A percentile compares a stretch with the other conserved stretches of the same genome.
Evolutionary conservation across 2,113 vertebrate species (phyloP).

Genomic region (Suricata suricatta): DNA sequence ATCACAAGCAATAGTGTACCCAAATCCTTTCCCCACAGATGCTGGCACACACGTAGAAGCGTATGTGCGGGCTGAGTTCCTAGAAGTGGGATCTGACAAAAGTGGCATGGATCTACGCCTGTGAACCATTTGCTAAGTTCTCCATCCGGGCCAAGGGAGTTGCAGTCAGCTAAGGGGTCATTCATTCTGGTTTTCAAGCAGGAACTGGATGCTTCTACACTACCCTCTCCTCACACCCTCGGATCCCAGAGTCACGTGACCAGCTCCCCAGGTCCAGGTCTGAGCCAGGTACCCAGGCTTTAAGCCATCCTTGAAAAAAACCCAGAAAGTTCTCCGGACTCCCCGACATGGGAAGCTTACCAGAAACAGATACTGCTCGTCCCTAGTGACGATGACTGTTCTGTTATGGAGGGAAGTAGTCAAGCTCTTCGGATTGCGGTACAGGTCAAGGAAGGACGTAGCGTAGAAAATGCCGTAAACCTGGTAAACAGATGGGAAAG

Average conservation of each 20-base stretch:
- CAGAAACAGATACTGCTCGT: slow-evolving; percentile 97
- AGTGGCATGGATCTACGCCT: no score
- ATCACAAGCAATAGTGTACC: background rate
- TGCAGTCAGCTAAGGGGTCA: no score
- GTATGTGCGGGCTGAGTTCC: background rate
- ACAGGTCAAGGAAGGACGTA: slow-evolving; percentile 95
- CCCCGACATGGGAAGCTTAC: slow-evolving; percentile 80
- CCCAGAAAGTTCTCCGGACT: background rate
- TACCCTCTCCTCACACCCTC: background rate
- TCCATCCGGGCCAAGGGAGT: no score
- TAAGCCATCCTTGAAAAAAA: background rate
- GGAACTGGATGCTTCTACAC: background rate
- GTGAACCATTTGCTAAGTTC: background rate
- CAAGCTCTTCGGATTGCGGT: slow-evolving; percentile 88
- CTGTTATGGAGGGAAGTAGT: slow-evolving; percentile 85
- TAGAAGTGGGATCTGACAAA: background rate
- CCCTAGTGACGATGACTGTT: slow-evolving; percentile 90
- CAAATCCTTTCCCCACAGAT: background rate
- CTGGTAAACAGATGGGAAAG: slow-evolving; percentile 76
- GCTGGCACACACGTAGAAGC: background rate
- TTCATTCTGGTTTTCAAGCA: background rate
- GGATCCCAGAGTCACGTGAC: background rate
- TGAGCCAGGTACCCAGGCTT: background rate
- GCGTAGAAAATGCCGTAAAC: slow-evolving; percentile 94
- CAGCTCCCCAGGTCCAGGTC: background rate